Base-by-base conservation (phyloP, 2,888 invertebrate genomes). In the Lochmaea capreae region DNA sequence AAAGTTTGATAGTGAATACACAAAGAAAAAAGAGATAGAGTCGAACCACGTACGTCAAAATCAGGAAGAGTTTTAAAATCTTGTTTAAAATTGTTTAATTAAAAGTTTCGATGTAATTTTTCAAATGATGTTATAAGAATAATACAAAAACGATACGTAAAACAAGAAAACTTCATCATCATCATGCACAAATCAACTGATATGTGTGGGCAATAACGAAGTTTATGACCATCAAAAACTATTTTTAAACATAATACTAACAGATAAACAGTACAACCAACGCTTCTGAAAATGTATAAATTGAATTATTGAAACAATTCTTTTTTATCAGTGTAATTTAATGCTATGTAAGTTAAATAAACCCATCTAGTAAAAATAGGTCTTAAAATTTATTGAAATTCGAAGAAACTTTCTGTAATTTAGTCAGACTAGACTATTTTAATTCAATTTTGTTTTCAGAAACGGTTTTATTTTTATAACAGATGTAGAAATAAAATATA, bases 231-330 rank as follows among this genome's bases (percentile, higher is more conserved):
- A 59, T 72, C 66, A 62, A 58, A 67, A 68, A 72, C 72, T 77
- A 76, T 76, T 74, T 77, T 76, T 71, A 71, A 75, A 76, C 63
- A 70, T 73, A 72, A 65, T 67, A 76, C 72, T 76, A 74, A 77
- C 74, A 74, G n/a, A 70, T 9, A 54, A 73, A 73, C 59, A 57
- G 67, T 54, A 62, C 71, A 69, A 63, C 33, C 26, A 42, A 58
- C 71, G 63, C 70, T 74, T 62, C 67, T 74, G 62, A 69, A 73
- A 69, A 66, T 66, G n/a, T 16, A 33, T 39, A 39, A 61, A 33
- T 39, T 8, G 16, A 61, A 61, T 39, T 61, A 33, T 61, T 11
- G 26, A 49, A 39, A 9, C 8, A 8, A 33, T 39, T 39, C 1
- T 39, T 39, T 39, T 22, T 39, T 2, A 39, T 39, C 33, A 39